Evolutionary conservation across 2,797 vertebrate species (phyloP).

Genomic region (Xyrichtys novacula): DNA sequence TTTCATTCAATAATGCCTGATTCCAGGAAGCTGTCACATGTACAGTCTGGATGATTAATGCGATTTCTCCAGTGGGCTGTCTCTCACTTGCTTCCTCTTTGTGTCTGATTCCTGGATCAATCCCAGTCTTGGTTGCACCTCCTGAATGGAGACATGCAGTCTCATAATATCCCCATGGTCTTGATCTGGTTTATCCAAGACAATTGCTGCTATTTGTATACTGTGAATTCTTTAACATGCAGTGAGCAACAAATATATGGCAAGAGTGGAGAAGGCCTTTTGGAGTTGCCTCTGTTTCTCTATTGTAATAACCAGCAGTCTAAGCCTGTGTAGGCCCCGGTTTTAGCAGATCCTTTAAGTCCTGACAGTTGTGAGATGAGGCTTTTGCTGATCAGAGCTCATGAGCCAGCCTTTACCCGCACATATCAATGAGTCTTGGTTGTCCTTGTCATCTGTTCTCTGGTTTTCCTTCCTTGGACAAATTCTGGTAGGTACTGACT

Average conservation of each 20-base stretch:
- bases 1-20: constrained; percentile 7
- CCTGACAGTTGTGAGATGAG: too few species aligned
- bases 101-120: constrained; percentile 40
- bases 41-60: constrained; percentile 33
- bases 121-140: constrained; percentile 43
- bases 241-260: not conserved
- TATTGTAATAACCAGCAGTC: too few species aligned
- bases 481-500: too few species aligned
- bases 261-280: too few species aligned
- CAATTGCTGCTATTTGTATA: constrained; percentile 12
- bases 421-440: too few species aligned
- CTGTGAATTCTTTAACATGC: not conserved
- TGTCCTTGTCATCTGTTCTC: too few species aligned
- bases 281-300: too few species aligned
- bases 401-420: too few species aligned
- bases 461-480: too few species aligned
- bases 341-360: too few species aligned
- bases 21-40: constrained; percentile 50
- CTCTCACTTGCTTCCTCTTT: not conserved
- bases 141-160: constrained; percentile 34
- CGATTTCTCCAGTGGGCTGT: constrained; percentile 26
- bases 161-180: constrained; percentile 21
- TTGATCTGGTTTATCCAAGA: constrained; percentile 11
- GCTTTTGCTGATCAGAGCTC: too few species aligned
- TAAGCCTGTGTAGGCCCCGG: too few species aligned